These are phyloP conservation scores for Eurytoma californica DNA, from an alignment of 2,888 invertebrate species.

Conservation along the genomic window DNA sequence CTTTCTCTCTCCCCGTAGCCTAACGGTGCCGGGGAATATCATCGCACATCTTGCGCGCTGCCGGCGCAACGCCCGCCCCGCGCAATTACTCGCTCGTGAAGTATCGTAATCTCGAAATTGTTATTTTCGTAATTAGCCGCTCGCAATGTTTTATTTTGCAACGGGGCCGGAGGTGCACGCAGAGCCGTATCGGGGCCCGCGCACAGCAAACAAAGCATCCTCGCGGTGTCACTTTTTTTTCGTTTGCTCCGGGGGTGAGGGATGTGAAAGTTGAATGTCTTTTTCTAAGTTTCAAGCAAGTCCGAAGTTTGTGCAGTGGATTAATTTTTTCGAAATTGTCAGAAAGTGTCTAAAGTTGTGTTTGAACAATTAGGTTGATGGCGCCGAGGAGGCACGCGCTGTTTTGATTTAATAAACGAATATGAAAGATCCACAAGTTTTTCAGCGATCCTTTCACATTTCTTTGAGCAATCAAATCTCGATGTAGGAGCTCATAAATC, in stretches of 20 bases:
- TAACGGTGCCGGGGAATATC: slow-evolving; percentile 46
- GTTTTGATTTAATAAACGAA: too few species aligned
- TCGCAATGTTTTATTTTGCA: slow-evolving; percentile 57
- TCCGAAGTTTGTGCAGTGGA: too few species aligned
- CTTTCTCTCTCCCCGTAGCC: slow-evolving; percentile 38
- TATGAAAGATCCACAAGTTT: too few species aligned
- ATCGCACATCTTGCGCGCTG: slow-evolving; percentile 42
- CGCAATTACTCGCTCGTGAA: slow-evolving; percentile 48
- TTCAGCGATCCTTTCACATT: too few species aligned
- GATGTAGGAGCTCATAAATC: too few species aligned
- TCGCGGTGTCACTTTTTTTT: neutral
- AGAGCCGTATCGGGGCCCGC: slow-evolving; percentile 8
- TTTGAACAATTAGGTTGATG: too few species aligned
- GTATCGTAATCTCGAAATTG: slow-evolving; percentile 57
- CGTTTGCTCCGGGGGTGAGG: neutral
- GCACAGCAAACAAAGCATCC: slow-evolving; percentile 1
- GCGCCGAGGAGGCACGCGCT: too few species aligned
- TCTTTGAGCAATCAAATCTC: too few species aligned
- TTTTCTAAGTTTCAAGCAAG: too few species aligned
- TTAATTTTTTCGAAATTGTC: too few species aligned
- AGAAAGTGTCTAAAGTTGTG: too few species aligned
- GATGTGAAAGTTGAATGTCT: neutral
- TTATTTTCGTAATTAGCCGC: slow-evolving; percentile 59
- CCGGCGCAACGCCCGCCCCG: slow-evolving; percentile 39
- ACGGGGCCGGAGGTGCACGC: neutral